Conservation (phyloP, 2,113 vertebrate species). For the Rhea pennata region DNA sequence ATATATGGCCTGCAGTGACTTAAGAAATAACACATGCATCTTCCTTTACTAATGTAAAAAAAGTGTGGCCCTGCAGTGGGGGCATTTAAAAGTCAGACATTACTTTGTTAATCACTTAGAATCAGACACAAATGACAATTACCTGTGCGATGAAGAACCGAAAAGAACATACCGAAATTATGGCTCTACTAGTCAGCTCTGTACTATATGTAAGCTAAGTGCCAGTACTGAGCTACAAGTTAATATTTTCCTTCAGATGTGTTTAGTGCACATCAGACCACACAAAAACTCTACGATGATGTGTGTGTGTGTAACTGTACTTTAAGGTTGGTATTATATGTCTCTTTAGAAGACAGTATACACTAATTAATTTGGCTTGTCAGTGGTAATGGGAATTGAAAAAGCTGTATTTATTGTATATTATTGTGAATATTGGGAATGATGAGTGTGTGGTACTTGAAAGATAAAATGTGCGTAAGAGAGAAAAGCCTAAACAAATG, state of each 20-base stretch:
- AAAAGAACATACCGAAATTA: rapidly evolving
- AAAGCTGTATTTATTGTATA: constrained; percentile 72
- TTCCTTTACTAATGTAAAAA: not conserved
- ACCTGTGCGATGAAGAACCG: not conserved
- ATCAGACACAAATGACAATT: not conserved
- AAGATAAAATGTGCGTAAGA: not conserved
- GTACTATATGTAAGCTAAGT: not conserved
- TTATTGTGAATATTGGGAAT: constrained; percentile 73
- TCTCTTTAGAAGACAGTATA: not conserved
- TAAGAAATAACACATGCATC: rapidly evolving
- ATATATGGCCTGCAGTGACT: not conserved
- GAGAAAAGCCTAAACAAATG: not conserved
- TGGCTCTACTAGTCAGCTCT: not conserved
- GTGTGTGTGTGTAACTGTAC: not conserved
- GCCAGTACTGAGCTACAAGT: not conserved
- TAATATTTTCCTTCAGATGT: not conserved
- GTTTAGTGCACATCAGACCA: not conserved
- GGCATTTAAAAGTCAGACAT: not conserved
- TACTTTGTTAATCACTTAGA: rapidly evolving
- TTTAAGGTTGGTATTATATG: rapidly evolving
- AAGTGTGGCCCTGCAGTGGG: rapidly evolving
- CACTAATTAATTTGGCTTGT: not conserved
- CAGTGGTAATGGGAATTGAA: not conserved
- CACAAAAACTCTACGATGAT: not conserved
- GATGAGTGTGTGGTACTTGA: not conserved